A percentile compares a stretch with the other conserved stretches of the same genome.
Conservation (phyloP, 2,113 vertebrate species). For the Caretta caretta region DNA sequence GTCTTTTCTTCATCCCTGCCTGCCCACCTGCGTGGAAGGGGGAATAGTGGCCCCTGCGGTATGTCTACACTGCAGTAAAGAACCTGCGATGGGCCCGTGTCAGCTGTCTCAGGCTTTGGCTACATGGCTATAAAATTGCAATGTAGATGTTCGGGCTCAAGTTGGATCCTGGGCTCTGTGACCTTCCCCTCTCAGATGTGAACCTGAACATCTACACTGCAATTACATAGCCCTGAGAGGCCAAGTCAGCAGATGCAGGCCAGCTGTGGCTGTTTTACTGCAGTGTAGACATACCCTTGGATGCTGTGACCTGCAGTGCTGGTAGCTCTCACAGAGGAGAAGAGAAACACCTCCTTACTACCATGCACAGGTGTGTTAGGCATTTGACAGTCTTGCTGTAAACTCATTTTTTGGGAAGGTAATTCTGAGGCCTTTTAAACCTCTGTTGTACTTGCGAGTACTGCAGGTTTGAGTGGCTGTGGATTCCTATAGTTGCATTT, state of each 20-base stretch:
- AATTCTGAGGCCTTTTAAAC: neutral
- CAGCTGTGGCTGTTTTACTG: neutral
- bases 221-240: no score
- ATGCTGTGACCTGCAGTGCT: constrained; percentile 49
- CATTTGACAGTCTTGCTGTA: constrained; percentile 55
- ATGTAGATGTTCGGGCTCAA: no score
- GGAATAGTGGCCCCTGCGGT: neutral
- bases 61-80: no score
- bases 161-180: no score
- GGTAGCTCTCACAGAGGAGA: neutral
- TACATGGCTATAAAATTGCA: no score
- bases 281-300: neutral
- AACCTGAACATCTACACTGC: no score
- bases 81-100: no score
- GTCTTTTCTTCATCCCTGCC: neutral
- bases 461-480: constrained; percentile 12
- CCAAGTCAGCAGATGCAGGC: no score
- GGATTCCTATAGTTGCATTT: neutral
- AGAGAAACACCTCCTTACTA: constrained; percentile 4
- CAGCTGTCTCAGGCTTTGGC: no score
- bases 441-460: constrained; percentile 28
- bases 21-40: neutral
- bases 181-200: no score
- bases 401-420: constrained; percentile 23
- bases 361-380: constrained; percentile 45